phyloP scores from a whole-genome alignment of 2,797 vertebrate genomes.

The Steatocranus sp. region DNA sequence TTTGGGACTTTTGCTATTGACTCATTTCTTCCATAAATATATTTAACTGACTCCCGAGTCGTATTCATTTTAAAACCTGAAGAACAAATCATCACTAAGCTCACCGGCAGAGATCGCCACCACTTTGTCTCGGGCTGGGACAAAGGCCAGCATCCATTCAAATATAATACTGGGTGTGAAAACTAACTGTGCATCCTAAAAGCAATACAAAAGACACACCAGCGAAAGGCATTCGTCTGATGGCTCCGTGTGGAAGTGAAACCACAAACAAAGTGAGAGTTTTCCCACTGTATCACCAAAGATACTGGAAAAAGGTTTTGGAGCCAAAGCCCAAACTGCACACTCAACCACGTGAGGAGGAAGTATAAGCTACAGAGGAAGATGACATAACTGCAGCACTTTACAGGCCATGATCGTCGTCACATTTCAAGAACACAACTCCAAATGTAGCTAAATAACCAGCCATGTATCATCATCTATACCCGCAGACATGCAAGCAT shows the following conservation, averaged over 20 bases:
- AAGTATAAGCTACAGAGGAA: background rate
- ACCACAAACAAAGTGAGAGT: background rate
- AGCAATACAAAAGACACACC: background rate
- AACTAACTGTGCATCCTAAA: background rate
- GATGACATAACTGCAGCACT: background rate
- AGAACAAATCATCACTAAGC: background rate
- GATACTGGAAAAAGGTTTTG: constrained; percentile 5
- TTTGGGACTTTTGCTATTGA: background rate
- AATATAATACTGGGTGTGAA: background rate
- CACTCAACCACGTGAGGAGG: background rate
- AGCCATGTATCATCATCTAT: background rate
- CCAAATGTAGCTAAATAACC: background rate
- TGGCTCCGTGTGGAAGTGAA: background rate
- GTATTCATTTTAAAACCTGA: fast-evolving
- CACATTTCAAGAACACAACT: background rate
- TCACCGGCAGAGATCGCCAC: background rate
- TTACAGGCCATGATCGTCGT: background rate
- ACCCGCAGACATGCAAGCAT: background rate
- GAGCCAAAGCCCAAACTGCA: constrained; percentile 1
- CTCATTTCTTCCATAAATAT: background rate
- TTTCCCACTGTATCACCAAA: background rate
- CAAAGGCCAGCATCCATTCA: background rate
- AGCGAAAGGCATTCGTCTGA: background rate
- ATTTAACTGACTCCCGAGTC: background rate
- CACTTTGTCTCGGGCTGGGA: background rate